Conservation (phyloP, 37 sponge, comb jelly and placozoan species). For the Aphrocallistes beatrix region DNA sequence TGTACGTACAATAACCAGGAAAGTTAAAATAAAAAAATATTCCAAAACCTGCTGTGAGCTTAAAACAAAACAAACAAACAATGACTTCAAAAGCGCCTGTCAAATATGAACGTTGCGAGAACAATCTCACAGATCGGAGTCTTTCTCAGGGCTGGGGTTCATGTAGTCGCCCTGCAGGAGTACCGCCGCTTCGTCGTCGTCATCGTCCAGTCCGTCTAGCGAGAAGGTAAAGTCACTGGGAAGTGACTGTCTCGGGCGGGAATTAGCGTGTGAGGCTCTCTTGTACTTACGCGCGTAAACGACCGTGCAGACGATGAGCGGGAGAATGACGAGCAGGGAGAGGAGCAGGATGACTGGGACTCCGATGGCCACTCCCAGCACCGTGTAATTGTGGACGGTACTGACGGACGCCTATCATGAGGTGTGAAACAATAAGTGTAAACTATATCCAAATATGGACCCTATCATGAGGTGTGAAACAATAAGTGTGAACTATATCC, state of each 20-base stretch:
- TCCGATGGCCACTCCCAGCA: not conserved
- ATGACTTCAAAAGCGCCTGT: no score
- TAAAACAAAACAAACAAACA: no score
- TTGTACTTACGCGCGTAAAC: not conserved
- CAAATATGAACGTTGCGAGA: no score
- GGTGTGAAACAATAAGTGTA: not conserved
- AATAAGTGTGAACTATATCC: no score
- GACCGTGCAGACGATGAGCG: not conserved
- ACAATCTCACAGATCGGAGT: no score
- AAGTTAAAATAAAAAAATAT: no score
- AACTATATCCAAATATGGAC: no score
- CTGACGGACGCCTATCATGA: not conserved
- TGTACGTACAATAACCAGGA: no score
- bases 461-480: no score
- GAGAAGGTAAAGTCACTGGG: constrained; percentile 3
- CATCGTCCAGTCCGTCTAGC: not conserved
- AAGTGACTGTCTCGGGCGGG: not conserved
- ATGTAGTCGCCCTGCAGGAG: no score
- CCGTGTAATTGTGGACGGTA: not conserved
- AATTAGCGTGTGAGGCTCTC: not conserved
- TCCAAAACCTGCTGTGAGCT: no score
- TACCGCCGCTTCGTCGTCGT: not conserved
- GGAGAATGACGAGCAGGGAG: not conserved
- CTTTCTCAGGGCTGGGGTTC: no score
- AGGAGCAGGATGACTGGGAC: not conserved